Conservation (phyloP, 1,140 invertebrate genomes). For the Bombus haemorrhoidalis region DNA sequence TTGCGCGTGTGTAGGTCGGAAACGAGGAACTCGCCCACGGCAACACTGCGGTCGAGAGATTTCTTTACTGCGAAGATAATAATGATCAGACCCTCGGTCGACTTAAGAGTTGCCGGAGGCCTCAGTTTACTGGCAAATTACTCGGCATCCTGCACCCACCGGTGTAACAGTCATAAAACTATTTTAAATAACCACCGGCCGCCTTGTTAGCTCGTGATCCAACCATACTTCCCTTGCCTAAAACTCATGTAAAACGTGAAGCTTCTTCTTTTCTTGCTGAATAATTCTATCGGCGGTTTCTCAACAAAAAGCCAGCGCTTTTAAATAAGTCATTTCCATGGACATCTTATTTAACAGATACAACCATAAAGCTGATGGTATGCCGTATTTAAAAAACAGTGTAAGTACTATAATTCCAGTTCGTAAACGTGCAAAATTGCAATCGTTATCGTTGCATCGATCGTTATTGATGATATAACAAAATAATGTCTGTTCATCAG, state of each 20-base stretch:
- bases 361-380: neutral
- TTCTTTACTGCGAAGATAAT: constrained; percentile 67
- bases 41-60: constrained; percentile 60
- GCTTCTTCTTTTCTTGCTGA: neutral
- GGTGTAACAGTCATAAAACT: constrained; percentile 58
- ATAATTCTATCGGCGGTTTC: neutral
- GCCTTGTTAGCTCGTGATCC: constrained; percentile 28
- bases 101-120: constrained; percentile 59
- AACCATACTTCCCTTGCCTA: neutral
- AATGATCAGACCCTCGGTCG: constrained; percentile 59
- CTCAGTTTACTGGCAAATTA: constrained; percentile 63
- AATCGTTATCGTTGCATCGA: neutral
- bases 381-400: neutral
- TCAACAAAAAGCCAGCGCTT: too few species aligned
- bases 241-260: constrained; percentile 1
- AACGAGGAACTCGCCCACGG: constrained; percentile 49
- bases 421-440: neutral
- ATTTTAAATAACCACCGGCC: constrained; percentile 61
- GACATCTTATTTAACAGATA: neutral
- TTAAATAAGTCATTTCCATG: constrained; percentile 8
- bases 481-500: neutral
- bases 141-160: constrained; percentile 63
- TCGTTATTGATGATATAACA: neutral
- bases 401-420: neutral
- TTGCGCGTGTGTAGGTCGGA: constrained; percentile 37